Evolutionary conservation across 35 echinoderm and acorn worm genomes (phyloP).

Genomic region (Eucidaris tribuloides): DNA sequence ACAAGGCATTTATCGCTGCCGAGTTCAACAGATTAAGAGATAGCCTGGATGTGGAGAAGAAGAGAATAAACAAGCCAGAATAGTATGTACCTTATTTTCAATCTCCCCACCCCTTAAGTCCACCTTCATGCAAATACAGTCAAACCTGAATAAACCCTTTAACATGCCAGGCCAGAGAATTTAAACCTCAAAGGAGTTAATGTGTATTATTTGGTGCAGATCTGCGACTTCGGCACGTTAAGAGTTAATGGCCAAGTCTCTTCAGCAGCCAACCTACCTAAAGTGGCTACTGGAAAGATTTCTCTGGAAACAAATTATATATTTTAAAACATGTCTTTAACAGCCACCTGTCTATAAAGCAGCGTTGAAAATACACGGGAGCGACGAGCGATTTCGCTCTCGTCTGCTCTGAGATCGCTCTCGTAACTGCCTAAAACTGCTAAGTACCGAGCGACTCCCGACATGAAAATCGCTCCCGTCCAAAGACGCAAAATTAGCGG

Average conservation of each 20-base stretch:
- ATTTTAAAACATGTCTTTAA: too few relatives aligned
- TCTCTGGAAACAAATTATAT: too few relatives aligned
- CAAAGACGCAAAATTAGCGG: too few relatives aligned
- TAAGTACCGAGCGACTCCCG: too few relatives aligned
- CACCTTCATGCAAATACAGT: not conserved
- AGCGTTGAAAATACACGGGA: too few relatives aligned
- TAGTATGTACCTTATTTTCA: constrained; percentile 50
- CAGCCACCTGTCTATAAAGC: too few relatives aligned
- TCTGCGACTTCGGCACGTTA: not conserved
- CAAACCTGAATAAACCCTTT: not conserved
- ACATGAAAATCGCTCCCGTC: too few relatives aligned
- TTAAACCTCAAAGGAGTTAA: not conserved
- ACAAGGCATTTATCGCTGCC: constrained; percentile 45
- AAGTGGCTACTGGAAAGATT: not conserved
- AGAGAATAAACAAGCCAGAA: constrained; percentile 80
- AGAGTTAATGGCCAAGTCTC: too few relatives aligned
- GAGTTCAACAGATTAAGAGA: constrained; percentile 74
- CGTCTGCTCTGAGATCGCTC: too few relatives aligned
- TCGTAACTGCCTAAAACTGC: too few relatives aligned
- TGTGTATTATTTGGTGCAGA: not conserved
- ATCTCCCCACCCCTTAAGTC: not conserved
- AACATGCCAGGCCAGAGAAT: not conserved
- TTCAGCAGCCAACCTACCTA: not conserved
- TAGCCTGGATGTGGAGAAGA: constrained; percentile 76
- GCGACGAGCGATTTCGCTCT: too few relatives aligned